Evolutionary conservation across 2,113 vertebrate species (phyloP).

Genomic region (Sisor rabdophorus): DNA sequence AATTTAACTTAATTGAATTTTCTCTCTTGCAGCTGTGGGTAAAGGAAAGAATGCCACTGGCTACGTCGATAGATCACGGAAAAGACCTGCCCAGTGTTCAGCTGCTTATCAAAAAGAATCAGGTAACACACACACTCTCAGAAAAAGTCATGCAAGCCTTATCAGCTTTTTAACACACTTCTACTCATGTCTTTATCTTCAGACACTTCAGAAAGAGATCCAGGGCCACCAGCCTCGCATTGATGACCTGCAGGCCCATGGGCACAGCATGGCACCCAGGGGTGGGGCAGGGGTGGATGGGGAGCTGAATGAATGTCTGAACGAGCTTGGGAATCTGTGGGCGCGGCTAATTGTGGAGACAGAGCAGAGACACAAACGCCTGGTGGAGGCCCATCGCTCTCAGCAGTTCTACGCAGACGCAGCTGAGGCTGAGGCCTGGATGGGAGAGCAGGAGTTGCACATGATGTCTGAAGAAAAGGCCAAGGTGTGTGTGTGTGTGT

Average conservation of each 20-base stretch:
- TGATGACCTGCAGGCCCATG: slow-evolving; percentile 77
- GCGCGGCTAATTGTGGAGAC: slow-evolving; percentile 75
- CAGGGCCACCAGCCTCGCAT: slow-evolving; percentile 90
- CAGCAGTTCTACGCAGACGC: slow-evolving; percentile 90
- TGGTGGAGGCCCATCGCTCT: slow-evolving; percentile 77
- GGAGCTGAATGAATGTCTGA: slow-evolving; percentile 70
- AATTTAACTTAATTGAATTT: no score
- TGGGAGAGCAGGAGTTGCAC: slow-evolving; percentile 93
- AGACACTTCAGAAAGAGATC: slow-evolving; percentile 92
- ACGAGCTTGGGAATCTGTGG: slow-evolving; percentile 78
- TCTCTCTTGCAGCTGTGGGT: slow-evolving; percentile 78
- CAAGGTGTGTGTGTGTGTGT: slow-evolving; percentile 69
- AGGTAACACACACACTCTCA: slow-evolving; percentile 65
- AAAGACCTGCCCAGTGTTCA: slow-evolving; percentile 89
- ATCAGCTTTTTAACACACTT: background rate
- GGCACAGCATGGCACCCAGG: slow-evolving; percentile 63
- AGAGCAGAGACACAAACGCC: slow-evolving; percentile 72
- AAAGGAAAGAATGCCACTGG: slow-evolving; percentile 83
- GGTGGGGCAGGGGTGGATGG: slow-evolving; percentile 56
- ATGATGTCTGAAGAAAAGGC: slow-evolving; percentile 95
- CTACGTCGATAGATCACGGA: slow-evolving; percentile 84
- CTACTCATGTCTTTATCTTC: background rate
- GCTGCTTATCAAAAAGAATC: slow-evolving; percentile 90
- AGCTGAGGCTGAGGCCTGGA: slow-evolving; percentile 88
- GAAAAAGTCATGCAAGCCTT: background rate